Conservation (phyloP, 2,113 vertebrate species). For the Colistium nudipinnis region DNA sequence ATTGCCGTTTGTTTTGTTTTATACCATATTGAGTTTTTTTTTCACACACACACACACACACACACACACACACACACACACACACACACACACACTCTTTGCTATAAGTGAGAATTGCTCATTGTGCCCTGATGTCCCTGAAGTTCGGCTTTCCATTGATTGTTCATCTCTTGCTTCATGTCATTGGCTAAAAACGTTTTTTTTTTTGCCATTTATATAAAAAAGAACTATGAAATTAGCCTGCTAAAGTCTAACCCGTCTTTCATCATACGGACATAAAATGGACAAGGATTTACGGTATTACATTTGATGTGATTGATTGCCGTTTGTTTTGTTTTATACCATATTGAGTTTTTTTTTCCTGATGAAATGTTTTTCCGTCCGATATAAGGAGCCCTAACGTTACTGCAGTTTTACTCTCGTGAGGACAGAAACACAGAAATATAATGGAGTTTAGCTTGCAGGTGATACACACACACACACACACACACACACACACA, state of each 20-base stretch:
- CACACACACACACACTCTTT: too few species aligned
- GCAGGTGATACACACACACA: slow-evolving; percentile 18
- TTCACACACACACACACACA: too few species aligned
- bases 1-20: slow-evolving; percentile 1
- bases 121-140: too few species aligned
- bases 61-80: too few species aligned
- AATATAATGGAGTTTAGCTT: slow-evolving; percentile 26
- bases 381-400: background rate
- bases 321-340: background rate
- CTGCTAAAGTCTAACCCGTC: background rate
- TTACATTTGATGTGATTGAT: background rate
- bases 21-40: background rate
- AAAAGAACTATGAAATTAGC: background rate
- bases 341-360: background rate
- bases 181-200: too few species aligned
- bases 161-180: too few species aligned
- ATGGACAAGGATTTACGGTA: background rate
- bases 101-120: too few species aligned
- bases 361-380: background rate
- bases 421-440: slow-evolving; percentile 22
- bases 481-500: background rate
- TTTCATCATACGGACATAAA: background rate
- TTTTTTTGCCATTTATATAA: too few species aligned
- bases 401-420: slow-evolving; percentile 3
- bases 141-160: too few species aligned